Conservation (phyloP, 2,113 vertebrate genomes). For the Oreochromis spilurus region DNA sequence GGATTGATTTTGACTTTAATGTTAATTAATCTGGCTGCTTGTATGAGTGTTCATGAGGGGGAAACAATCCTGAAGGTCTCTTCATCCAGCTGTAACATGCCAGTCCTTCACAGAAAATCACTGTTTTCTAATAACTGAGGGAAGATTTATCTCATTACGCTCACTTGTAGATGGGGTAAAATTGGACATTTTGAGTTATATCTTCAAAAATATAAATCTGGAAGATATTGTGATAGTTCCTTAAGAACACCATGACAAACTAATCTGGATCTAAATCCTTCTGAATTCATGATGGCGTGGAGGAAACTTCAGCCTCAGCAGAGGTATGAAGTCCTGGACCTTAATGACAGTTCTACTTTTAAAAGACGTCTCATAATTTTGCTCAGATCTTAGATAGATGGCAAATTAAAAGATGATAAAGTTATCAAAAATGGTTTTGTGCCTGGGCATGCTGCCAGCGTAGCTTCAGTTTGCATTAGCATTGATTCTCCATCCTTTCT, state of each 20-base stretch:
- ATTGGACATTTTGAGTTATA: not conserved
- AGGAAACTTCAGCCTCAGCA: not conserved
- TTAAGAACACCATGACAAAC: not conserved
- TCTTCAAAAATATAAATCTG: not conserved
- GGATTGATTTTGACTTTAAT: slow-evolving; percentile 46
- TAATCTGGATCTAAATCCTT: not conserved
- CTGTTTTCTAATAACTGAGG: not conserved
- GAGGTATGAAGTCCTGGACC: not conserved
- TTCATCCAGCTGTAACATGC: not conserved
- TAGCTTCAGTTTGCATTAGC: not conserved
- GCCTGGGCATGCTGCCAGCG: not conserved
- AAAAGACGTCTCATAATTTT: not conserved
- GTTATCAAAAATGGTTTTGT: not conserved
- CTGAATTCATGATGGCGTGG: not conserved
- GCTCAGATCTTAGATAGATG: not conserved
- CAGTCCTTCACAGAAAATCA: not conserved
- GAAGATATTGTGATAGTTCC: not conserved
- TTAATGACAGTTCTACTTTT: not conserved
- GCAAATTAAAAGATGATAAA: not conserved
- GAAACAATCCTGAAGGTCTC: not conserved
- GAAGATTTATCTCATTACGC: not conserved
- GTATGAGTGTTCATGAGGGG: not conserved
- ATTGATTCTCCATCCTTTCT: not conserved
- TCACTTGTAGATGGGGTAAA: not conserved
- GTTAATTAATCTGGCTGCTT: not conserved